Evolutionary conservation across 2,797 vertebrate species (phyloP), one percentile per base, ranked within the genome.

Genomic region (Acomys russatus): DNA sequence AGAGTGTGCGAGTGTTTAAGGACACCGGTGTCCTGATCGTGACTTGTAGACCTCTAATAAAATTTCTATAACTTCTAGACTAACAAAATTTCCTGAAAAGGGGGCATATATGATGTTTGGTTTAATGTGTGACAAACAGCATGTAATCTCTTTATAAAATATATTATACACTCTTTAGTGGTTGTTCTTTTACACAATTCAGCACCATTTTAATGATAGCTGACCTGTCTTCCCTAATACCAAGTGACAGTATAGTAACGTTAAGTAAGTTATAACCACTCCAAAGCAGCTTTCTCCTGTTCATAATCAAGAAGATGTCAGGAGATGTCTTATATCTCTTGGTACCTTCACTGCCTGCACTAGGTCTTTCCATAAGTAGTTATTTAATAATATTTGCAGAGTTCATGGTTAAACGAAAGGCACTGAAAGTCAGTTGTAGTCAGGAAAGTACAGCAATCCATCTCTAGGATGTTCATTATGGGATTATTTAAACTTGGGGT

Each of bases 161-260:
- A 63, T 95, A 94, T 94, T 83, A 95, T 91, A 96, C 89, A 71
- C n/a, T 23, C 88, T 90, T 94, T 94, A 79, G 30, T 91, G 18
- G 96, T 97, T 88, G 90, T 95, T 92, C 88, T 87, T 93, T 97
- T 84, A 91, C 49, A 94, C 64, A 76, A 91, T 91, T 93, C 59
- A 73, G 64, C 20, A 80, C 87, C 54, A 87, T 95, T 97, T 94
- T 94, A 95, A 96, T 96, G 92, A 95, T 94, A 23, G 77, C 95
- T 92, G 64, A 28, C 25, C 77, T 95, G 68, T 93, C 73, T 96
- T 93, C n/a, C 28, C 77, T 88, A 89, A 35, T 77, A 92, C 63
- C 92, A 84, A 77, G 90, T 83, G 95, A 89, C 59, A 88, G 59
- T 74, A 77, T 73, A 95, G 85, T 84, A 86, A 93, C 70, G 44